Evolutionary conservation across 2,888 invertebrate species (phyloP), one percentile per base, ranked within the genome.

Genomic region (Camptogramma bilineatum): DNA sequence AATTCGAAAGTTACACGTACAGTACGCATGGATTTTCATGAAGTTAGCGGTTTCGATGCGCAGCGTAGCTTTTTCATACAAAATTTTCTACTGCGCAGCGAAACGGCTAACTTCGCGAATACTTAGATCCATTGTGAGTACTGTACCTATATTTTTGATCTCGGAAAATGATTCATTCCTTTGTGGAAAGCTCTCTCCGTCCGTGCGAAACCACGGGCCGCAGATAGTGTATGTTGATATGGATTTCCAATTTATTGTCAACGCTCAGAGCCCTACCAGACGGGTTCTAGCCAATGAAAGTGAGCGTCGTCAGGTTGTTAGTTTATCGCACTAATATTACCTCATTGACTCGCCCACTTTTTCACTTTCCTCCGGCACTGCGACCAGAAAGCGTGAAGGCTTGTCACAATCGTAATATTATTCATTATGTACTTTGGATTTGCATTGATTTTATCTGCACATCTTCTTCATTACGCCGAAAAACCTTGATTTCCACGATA

Each of bases 371-470:
- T 88, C 70, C 44, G 72, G 62, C 67, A 79, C 77, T 65, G 78
- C 71, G 76, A 68, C 78, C 88, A 89, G 91, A 91, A 91, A 91
- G 91, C 91, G 88, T 87, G 78, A 86, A 86, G 74, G 73, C 74
- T 80, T 82, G 80, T 78, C 71, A 67, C 64, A 68, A 55, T 57
- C 66, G 61, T 68, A 78, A 81, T 77, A 72, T 72, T 69, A 62
- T 66, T 65, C 58, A 54, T 67, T 50, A 68, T 52, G 55, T 59
- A 48, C 61, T 46, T 48, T 44, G 44, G 47, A 58, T 58, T 62
- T 58, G 48, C 50, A 44, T 50, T 44, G 57, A 53, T 61, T 52
- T 52, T 52, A 55, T 66, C 28, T 51, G 47, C 9, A 19, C 34
- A 39, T 39, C 28, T 28, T 28, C 28, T 28, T 8, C 7, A 7